These are phyloP conservation scores for Drosophila neocordata DNA, from an alignment of 1,140 invertebrate genomes.

Conservation along the genomic window DNA sequence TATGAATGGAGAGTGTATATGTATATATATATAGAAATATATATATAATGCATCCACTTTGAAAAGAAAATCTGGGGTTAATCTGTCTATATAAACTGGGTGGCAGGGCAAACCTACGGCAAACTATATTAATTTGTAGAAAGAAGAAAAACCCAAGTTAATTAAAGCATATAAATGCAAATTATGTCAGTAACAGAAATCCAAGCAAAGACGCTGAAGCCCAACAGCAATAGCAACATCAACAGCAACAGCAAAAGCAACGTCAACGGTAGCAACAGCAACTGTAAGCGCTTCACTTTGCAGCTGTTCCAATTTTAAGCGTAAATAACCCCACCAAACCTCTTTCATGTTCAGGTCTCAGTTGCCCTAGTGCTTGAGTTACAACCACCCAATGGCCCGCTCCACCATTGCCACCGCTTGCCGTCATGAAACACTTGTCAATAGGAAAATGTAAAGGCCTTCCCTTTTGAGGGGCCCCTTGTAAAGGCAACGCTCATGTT, in stretches of 20 bases:
- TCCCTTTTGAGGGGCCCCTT: neutral
- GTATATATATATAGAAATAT: too few species aligned
- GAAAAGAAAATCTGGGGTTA: conserved; percentile 15
- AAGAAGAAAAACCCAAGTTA: neutral
- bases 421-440: conserved; percentile 63
- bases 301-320: conserved; percentile 78
- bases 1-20: conserved; percentile 28
- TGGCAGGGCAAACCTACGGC: neutral
- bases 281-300: conserved; percentile 55
- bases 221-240: neutral
- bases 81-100: conserved; percentile 20
- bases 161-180: conserved; percentile 9
- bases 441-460: conserved; percentile 61
- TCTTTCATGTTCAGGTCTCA: conserved; percentile 42
- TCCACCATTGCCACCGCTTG: conserved; percentile 9
- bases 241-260: too few species aligned
- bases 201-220: neutral
- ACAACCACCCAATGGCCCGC: conserved; percentile 1
- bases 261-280: conserved; percentile 25
- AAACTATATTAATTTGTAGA: neutral
- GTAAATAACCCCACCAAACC: conserved; percentile 67
- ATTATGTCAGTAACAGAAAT: conserved; percentile 8
- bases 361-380: conserved; percentile 44
- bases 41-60: too few species aligned
- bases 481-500: conserved; percentile 40